phyloP scores from a whole-genome alignment of 2,888 invertebrate species.

The Emmelina monodactyla region DNA sequence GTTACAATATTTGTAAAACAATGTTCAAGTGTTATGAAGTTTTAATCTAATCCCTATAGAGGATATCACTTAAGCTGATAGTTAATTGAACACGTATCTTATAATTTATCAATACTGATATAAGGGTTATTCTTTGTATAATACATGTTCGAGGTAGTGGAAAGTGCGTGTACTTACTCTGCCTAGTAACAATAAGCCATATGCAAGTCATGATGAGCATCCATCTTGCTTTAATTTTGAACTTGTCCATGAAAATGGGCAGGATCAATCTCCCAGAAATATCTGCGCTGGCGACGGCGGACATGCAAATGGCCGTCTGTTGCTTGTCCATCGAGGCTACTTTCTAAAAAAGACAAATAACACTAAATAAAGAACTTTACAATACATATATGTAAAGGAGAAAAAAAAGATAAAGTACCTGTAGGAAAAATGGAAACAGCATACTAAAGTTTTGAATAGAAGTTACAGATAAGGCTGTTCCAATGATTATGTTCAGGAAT shows the following conservation, averaged over 20 bases:
- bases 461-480: conserved; percentile 71
- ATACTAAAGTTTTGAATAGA: conserved; percentile 76
- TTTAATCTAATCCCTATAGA: too few species aligned
- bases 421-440: conserved; percentile 73
- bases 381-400: too few species aligned
- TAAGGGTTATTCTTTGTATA: too few species aligned
- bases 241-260: conserved; percentile 69
- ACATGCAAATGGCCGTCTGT: conserved; percentile 74
- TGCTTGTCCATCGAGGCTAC: conserved; percentile 42
- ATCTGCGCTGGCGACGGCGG: conserved; percentile 73
- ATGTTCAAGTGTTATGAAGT: too few species aligned
- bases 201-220: conserved; percentile 70
- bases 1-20: too few species aligned
- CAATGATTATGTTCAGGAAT: conserved; percentile 73
- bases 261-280: conserved; percentile 71
- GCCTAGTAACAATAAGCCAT: conserved; percentile 64
- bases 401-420: too few species aligned
- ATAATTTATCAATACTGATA: too few species aligned
- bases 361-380: not conserved
- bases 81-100: too few species aligned
- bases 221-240: conserved; percentile 67
- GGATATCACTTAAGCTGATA: too few species aligned
- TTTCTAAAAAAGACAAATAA: conserved; percentile 33
- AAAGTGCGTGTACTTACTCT: conserved; percentile 65
- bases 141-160: too few species aligned